Conservation (phyloP, 1,140 invertebrate species). For the Pinna nobilis region DNA sequence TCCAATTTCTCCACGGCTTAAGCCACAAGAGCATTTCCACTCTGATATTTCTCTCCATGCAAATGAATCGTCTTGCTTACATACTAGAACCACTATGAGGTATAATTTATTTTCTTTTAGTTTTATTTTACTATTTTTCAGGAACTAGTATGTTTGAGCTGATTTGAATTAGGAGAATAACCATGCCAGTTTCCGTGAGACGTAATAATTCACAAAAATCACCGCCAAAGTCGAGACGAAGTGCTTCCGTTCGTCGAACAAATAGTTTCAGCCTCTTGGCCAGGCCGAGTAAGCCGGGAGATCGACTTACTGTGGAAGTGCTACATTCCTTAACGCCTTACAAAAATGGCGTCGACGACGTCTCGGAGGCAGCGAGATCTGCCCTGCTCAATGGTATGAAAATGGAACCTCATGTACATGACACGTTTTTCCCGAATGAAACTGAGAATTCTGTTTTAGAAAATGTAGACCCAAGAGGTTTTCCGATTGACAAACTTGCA, state of each 20-base stretch:
- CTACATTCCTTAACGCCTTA: conserved; percentile 57
- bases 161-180: no score
- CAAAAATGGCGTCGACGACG: conserved; percentile 48
- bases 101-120: no score
- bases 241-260: conserved; percentile 14
- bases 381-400: conserved; percentile 55
- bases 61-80: no score
- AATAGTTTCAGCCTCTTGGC: conserved; percentile 41
- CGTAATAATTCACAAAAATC: conserved; percentile 26
- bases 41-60: no score
- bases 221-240: conserved; percentile 21
- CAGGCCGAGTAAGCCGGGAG: conserved; percentile 31
- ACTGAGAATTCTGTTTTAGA: conserved; percentile 38
- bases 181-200: conserved; percentile 27
- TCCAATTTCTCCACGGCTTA: no score
- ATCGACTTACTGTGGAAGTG: conserved; percentile 46
- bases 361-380: conserved; percentile 51
- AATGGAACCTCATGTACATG: conserved; percentile 53
- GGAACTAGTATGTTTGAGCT: no score
- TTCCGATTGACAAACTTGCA: conserved; percentile 52
- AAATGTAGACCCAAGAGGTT: conserved; percentile 46
- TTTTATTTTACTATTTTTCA: no score
- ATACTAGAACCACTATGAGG: no score
- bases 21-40: no score
- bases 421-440: conserved; percentile 55